Percentiles rank a stretch among this genome's conserved stretches.
Evolutionary conservation across 1,140 invertebrate species (phyloP).

Genomic region (Cepaea nemoralis): DNA sequence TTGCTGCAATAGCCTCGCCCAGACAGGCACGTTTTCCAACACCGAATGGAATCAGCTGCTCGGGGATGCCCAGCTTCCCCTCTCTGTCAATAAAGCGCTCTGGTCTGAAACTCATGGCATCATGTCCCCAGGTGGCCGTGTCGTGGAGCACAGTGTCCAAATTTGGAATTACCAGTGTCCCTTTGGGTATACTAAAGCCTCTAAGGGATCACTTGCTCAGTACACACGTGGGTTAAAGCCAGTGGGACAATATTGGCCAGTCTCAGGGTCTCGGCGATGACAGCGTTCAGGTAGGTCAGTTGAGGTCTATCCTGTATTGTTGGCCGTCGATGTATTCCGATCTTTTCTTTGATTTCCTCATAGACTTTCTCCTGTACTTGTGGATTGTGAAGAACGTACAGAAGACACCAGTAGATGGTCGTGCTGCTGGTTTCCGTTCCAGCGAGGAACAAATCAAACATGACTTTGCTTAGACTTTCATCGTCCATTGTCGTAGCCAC

Average conservation of each 20-base stretch:
- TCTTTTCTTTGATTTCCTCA: constrained; percentile 81
- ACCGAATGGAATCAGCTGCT: too few relatives aligned
- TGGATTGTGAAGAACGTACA: constrained; percentile 83
- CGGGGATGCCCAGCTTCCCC: too few relatives aligned
- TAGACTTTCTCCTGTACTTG: constrained; percentile 72
- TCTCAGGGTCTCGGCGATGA: constrained; percentile 47
- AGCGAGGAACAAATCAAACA: constrained; percentile 85
- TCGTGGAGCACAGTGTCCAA: too few relatives aligned
- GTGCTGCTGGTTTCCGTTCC: constrained; percentile 89
- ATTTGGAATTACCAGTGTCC: too few relatives aligned
- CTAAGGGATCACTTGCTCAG: too few relatives aligned
- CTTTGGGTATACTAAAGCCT: too few relatives aligned
- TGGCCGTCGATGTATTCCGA: constrained; percentile 33
- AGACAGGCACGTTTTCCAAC: too few relatives aligned
- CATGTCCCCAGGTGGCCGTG: too few relatives aligned
- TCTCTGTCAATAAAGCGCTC: too few relatives aligned
- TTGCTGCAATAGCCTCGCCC: too few relatives aligned
- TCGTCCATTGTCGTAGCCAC: neutral
- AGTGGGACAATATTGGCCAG: constrained; percentile 50
- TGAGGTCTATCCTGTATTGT: constrained; percentile 40
- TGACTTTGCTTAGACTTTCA: neutral
- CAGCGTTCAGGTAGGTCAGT: constrained; percentile 48
- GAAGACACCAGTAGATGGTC: constrained; percentile 88
- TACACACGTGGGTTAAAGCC: too few relatives aligned
- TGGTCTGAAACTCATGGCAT: too few relatives aligned